These are phyloP conservation scores for Tortrix viridana DNA, from an alignment of 2,888 invertebrate genomes.

Conservation along the genomic window DNA sequence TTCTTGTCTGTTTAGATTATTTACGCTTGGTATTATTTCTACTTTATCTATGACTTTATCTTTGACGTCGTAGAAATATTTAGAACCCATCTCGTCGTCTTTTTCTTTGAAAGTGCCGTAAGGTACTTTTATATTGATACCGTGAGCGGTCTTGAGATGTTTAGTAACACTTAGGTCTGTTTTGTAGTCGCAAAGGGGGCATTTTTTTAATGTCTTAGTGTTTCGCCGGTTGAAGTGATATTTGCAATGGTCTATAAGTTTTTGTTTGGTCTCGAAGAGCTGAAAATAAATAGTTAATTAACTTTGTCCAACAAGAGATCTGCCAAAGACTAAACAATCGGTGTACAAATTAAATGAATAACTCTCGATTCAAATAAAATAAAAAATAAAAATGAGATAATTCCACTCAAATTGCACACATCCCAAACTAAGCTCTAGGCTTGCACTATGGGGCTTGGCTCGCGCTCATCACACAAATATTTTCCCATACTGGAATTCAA, in stretches of 20 bases:
- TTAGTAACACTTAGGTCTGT: constrained; percentile 48
- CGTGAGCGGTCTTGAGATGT: constrained; percentile 57
- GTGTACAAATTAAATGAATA: too few species aligned
- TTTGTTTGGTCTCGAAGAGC: constrained; percentile 64
- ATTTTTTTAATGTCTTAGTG: constrained; percentile 61
- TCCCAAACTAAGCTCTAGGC: too few species aligned
- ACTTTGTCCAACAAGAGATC: neutral
- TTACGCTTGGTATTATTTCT: constrained; percentile 69
- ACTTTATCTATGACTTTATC: constrained; percentile 49
- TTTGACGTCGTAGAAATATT: constrained; percentile 58
- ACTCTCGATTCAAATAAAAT: too few species aligned
- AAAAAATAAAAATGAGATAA: too few species aligned
- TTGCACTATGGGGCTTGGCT: too few species aligned
- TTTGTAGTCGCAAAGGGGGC: constrained; percentile 65
- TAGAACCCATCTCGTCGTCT: constrained; percentile 43
- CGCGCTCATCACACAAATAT: too few species aligned
- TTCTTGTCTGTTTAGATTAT: constrained; percentile 61
- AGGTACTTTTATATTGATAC: constrained; percentile 49
- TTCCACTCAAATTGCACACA: too few species aligned
- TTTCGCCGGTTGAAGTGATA: constrained; percentile 68
- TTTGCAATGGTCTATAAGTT: constrained; percentile 61
- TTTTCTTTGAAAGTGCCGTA: constrained; percentile 51
- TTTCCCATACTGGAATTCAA: too few species aligned
- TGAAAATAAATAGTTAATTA: constrained; percentile 48
- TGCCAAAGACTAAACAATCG: too few species aligned